Base-by-base conservation (phyloP, 2,113 vertebrate species). In the Amia ocellicauda region DNA sequence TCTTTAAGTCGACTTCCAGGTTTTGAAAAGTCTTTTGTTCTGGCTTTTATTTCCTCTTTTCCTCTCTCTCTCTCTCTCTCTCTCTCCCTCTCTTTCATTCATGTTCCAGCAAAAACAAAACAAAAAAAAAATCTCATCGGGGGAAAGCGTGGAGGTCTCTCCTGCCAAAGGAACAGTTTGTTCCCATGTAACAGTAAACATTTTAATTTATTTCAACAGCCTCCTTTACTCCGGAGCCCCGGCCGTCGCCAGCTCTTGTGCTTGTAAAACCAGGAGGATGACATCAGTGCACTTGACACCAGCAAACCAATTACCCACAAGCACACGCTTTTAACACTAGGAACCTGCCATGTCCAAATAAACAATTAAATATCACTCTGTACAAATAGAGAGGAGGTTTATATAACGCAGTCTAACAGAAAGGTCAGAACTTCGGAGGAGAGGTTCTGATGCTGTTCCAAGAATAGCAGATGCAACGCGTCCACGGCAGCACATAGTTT, bases 131-230 rank as follows among this genome's bases (percentile, higher is more conserved):
- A 24, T 31, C 60, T 47, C 59, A 49, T 9, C 58, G 41, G 68
- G 76, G 78, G 78, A 76, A 81, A 78, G 71, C 60, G 69, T 70
- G 29, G 67, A 87, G 82, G 74, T 79, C 74, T 83, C 73, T 75
- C 78, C 81, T 85, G 83, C 84, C 86, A 85, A 73, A 76, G 70
- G 81, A 81, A 85, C 81, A 85, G 83, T 86, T 85, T 85, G 86
- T 86, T 88, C 84, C 78, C 78, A 73, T 77, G 69, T 75, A 83
- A 81, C 71, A 28, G 75, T 88, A 86, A 88, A 86, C 84, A 88
- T 77, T 78, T 76, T 79, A 81, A 84, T 86, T 85, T 85, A 86
- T 84, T 79, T 84, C 80, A 80, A 82, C 80, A 83, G 79, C 72
- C 74, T 80, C 80, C 83, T 81, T 82, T 19, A 52, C 77, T 62